Conservation (phyloP, 2,797 vertebrate species). For the Linurgus olivaceus region DNA sequence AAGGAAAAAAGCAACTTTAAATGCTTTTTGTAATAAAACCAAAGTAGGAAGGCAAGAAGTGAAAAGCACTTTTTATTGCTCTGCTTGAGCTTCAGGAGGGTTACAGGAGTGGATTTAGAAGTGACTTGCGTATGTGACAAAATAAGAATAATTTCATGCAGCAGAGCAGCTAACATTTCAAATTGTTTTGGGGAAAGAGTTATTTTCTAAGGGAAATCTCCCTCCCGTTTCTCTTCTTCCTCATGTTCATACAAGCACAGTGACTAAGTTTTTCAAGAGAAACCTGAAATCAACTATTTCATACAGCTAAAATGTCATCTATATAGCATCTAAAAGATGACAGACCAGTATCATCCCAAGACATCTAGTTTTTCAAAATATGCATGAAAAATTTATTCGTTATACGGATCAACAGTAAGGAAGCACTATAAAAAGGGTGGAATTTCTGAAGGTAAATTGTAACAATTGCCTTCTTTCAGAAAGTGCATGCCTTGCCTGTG, state of each 20-base stretch:
- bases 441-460: not conserved
- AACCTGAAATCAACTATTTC: not conserved
- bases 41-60: not conserved
- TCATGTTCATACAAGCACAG: not conserved
- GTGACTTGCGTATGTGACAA: not conserved
- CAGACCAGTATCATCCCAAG: not conserved
- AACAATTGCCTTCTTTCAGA: constrained; percentile 8
- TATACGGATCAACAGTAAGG: not conserved
- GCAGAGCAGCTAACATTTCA: not conserved
- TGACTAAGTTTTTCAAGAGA: not conserved
- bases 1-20: not conserved
- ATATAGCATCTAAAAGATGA: not conserved
- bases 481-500: not conserved
- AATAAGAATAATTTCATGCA: not conserved
- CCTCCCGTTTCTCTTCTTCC: not conserved
- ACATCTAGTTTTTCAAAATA: not conserved
- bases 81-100: not conserved
- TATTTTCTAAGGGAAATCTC: not conserved
- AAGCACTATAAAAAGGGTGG: not conserved
- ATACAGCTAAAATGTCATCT: not conserved
- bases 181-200: accelerated
- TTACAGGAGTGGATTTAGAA: not conserved
- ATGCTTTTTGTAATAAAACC: not conserved
- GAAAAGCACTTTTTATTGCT: not conserved
- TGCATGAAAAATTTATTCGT: not conserved